These are phyloP conservation scores for Mesorhabditis sp. DNA, from an alignment of 2,888 invertebrate genomes.

Conservation along the genomic window DNA sequence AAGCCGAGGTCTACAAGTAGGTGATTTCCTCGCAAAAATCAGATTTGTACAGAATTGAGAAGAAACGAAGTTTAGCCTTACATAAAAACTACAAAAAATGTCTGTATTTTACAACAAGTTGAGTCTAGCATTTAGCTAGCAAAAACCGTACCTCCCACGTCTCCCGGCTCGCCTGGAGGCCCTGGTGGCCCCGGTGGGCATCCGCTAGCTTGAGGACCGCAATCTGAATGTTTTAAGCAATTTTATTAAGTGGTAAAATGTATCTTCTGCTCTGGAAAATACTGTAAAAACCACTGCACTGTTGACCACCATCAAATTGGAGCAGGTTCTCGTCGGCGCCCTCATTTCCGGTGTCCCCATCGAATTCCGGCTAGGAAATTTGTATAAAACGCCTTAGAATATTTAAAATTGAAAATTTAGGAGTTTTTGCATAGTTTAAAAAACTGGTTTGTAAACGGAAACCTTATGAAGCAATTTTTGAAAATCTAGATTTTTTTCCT, in stretches of 20 bases:
- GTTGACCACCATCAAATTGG: too few relatives aligned
- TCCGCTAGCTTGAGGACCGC: not conserved
- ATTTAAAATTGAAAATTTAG: too few relatives aligned
- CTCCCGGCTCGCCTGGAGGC: constrained; percentile 7
- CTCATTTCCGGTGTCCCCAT: too few relatives aligned
- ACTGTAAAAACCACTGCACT: not conserved
- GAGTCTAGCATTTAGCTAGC: not conserved
- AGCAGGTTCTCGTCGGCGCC: too few relatives aligned
- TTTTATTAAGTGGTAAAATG: not conserved
- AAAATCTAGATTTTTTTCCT: not conserved
- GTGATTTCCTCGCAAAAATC: too few relatives aligned
- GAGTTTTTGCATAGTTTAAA: too few relatives aligned
- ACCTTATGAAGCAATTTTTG: not conserved
- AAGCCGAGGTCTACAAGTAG: not conserved
- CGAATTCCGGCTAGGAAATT: too few relatives aligned
- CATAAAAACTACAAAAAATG: not conserved
- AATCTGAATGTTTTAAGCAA: not conserved
- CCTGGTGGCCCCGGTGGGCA: constrained; percentile 6
- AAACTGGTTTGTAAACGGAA: not conserved
- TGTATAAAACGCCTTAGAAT: too few relatives aligned
- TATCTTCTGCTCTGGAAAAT: not conserved
- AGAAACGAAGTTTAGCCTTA: not conserved
- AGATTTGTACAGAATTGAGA: not conserved
- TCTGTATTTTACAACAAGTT: too few relatives aligned
- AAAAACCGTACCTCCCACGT: not conserved